These are phyloP conservation scores for honey bee (Apis mellifera) DNA, from an alignment of 1,140 invertebrate species.

Conservation along the genomic window DNA sequence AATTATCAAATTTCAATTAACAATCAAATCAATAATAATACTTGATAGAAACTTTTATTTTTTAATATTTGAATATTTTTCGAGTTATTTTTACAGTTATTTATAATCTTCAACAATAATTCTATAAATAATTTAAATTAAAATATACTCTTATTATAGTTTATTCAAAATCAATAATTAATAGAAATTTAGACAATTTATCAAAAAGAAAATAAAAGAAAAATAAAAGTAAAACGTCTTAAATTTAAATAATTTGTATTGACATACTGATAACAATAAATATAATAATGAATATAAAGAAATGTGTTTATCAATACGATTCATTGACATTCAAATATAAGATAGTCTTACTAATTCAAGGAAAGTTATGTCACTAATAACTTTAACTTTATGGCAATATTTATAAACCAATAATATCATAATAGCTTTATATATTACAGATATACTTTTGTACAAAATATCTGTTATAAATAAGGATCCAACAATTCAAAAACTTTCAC, in stretches of 20 bases:
- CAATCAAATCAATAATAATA: too few species aligned
- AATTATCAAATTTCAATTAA: neutral
- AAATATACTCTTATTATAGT: neutral
- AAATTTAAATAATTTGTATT: neutral
- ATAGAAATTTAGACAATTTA: neutral
- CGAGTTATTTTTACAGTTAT: neutral
- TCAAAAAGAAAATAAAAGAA: neutral
- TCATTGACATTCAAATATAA: neutral
- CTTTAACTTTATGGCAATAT: neutral
- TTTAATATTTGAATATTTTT: neutral
- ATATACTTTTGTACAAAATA: slow-evolving; percentile 19
- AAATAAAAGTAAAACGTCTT: neutral
- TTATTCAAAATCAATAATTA: neutral
- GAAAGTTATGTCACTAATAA: slow-evolving; percentile 8
- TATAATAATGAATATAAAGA: neutral
- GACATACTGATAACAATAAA: neutral
- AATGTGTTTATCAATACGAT: neutral
- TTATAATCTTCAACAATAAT: neutral
- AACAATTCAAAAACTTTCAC: slow-evolving; percentile 28
- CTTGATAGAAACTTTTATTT: neutral
- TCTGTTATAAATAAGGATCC: slow-evolving; percentile 29
- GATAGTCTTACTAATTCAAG: neutral
- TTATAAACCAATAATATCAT: neutral
- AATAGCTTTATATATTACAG: too few species aligned
- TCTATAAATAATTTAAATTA: neutral